A percentile compares a stretch with the other conserved stretches of the same genome.
These are phyloP conservation scores for Catocala nupta DNA, from an alignment of 2,888 invertebrate genomes.

Conservation along the genomic window DNA sequence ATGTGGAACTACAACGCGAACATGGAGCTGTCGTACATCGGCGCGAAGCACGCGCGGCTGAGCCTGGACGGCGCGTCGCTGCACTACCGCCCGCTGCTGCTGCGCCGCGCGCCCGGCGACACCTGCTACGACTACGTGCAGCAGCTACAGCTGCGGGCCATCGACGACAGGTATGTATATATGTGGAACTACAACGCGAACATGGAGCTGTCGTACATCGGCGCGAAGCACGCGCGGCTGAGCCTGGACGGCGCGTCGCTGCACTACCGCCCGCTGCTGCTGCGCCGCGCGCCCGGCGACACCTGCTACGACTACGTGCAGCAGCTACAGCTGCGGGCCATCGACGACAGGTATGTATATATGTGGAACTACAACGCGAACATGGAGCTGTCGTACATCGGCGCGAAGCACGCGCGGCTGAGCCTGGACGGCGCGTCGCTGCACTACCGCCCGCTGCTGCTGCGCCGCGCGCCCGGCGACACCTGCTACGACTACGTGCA, in stretches of 20 bases:
- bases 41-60: slow-evolving; percentile 85
- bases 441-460: slow-evolving; percentile 69
- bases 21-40: slow-evolving; percentile 89
- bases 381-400: slow-evolving; percentile 89
- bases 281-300: slow-evolving; percentile 92
- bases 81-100: slow-evolving; percentile 69
- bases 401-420: slow-evolving; percentile 85
- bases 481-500: slow-evolving; percentile 93
- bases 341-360: slow-evolving; percentile 71
- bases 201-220: slow-evolving; percentile 89
- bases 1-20: slow-evolving; percentile 93
- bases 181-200: slow-evolving; percentile 93
- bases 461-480: slow-evolving; percentile 92
- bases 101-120: slow-evolving; percentile 92
- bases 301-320: slow-evolving; percentile 93
- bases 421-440: slow-evolving; percentile 73
- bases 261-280: slow-evolving; percentile 69
- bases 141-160: slow-evolving; percentile 80
- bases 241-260: slow-evolving; percentile 73
- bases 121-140: slow-evolving; percentile 93
- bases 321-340: slow-evolving; percentile 80
- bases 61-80: slow-evolving; percentile 73
- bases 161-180: slow-evolving; percentile 71
- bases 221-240: slow-evolving; percentile 85
- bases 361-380: slow-evolving; percentile 93